A percentile compares a stretch with the other conserved stretches of the same genome.
Evolutionary conservation across 2,797 vertebrate species (phyloP).

Genomic region (Phalanger gymnotis): DNA sequence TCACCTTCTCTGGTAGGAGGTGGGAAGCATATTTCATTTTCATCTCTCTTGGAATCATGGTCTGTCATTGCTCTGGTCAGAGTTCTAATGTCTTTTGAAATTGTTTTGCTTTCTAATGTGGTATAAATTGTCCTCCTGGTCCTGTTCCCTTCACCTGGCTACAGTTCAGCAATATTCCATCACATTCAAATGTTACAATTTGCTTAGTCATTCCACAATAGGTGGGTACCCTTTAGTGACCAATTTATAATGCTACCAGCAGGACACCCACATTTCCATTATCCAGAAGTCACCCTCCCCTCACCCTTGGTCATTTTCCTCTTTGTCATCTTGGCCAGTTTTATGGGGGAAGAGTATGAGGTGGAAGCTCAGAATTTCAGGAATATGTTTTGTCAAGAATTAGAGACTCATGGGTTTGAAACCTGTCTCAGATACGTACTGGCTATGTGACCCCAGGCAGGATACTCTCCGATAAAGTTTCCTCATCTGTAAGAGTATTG

Average conservation of each 20-base stretch:
- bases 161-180: not conserved
- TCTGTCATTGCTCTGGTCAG: not conserved
- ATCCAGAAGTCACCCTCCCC: not conserved
- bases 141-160: not conserved
- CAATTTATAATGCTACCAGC: not conserved
- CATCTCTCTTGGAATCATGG: not conserved
- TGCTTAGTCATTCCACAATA: not conserved
- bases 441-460: conserved; percentile 1
- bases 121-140: not conserved
- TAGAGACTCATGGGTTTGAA: not conserved
- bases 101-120: not conserved
- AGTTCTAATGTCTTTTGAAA: not conserved
- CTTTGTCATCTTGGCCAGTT: not conserved
- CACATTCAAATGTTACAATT: not conserved
- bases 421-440: not conserved
- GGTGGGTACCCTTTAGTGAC: not conserved
- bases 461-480: conserved; percentile 41
- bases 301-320: not conserved
- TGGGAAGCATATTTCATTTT: not conserved
- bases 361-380: not conserved
- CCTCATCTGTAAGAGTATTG: not conserved
- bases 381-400: not conserved
- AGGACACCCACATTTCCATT: not conserved
- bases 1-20: not conserved
- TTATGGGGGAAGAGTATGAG: not conserved